These are phyloP conservation scores for Drosophila erecta DNA, from an alignment of 1,140 invertebrate species.

Conservation along the genomic window DNA sequence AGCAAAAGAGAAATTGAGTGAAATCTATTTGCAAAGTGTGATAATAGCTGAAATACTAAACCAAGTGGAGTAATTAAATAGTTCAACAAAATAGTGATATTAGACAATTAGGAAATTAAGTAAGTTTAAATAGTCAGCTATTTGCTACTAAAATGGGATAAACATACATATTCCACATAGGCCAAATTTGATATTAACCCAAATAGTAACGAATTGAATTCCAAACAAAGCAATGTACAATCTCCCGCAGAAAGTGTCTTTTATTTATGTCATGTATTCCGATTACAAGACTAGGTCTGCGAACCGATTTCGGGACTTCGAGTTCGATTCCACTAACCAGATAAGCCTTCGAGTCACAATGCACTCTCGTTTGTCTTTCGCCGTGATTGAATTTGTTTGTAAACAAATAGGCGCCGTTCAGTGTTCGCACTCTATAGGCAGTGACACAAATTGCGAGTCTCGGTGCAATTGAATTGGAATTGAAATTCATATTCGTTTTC, in stretches of 20 bases:
- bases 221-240: not conserved
- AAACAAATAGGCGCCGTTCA: constrained; percentile 32
- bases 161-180: no score
- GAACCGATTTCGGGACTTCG: constrained; percentile 23
- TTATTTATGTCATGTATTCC: not conserved
- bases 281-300: constrained; percentile 21
- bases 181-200: no score
- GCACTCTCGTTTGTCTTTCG: constrained; percentile 30
- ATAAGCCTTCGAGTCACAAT: constrained; percentile 24
- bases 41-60: constrained; percentile 8
- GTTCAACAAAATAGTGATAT: constrained; percentile 17
- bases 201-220: no score
- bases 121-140: constrained; percentile 15
- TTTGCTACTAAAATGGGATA: no score
- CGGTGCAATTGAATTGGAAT: constrained; percentile 60
- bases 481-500: constrained; percentile 26
- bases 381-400: constrained; percentile 52
- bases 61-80: constrained; percentile 3
- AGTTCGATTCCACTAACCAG: constrained; percentile 17
- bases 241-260: not conserved
- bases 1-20: constrained; percentile 50
- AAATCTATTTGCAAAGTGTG: constrained; percentile 19
- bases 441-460: constrained; percentile 43
- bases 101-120: constrained; percentile 13
- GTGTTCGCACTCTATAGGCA: constrained; percentile 11